Conservation (phyloP, 2,797 vertebrate species). For the Sebastes alutus region DNA sequence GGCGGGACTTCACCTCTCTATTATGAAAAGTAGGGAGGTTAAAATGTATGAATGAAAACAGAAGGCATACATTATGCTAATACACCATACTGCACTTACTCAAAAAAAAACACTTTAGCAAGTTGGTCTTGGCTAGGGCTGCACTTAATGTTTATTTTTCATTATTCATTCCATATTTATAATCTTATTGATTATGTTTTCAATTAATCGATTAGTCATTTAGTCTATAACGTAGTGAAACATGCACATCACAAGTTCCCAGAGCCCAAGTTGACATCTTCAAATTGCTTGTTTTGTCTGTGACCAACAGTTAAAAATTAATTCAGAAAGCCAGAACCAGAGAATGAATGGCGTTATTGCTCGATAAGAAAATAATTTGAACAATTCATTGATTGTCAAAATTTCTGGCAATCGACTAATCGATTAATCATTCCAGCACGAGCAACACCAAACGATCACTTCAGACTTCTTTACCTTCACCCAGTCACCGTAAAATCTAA, state of each 20-base stretch:
- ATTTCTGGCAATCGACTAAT: background rate
- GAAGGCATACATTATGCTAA: background rate
- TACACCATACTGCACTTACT: background rate
- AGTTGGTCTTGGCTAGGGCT: background rate
- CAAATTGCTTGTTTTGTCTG: background rate
- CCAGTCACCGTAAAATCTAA: background rate
- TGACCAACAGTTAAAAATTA: background rate
- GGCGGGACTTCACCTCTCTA: background rate
- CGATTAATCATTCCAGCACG: background rate
- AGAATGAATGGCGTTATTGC: background rate
- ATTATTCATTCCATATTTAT: slow-evolving; percentile 4
- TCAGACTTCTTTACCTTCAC: background rate
- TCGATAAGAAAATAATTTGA: background rate
- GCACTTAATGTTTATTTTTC: background rate
- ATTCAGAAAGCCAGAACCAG: background rate
- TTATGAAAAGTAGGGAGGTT: background rate
- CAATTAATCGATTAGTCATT: background rate
- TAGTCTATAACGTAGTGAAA: background rate
- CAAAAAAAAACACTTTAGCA: background rate
- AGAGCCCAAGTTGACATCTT: background rate
- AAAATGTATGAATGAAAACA: background rate
- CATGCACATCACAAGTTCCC: background rate
- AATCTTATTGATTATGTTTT: background rate
- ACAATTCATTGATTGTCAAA: background rate
- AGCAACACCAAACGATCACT: background rate